Percentiles rank a stretch among this genome's conserved stretches.
Conservation (phyloP, 2,888 invertebrate species). For the Cynaeus angustus region DNA sequence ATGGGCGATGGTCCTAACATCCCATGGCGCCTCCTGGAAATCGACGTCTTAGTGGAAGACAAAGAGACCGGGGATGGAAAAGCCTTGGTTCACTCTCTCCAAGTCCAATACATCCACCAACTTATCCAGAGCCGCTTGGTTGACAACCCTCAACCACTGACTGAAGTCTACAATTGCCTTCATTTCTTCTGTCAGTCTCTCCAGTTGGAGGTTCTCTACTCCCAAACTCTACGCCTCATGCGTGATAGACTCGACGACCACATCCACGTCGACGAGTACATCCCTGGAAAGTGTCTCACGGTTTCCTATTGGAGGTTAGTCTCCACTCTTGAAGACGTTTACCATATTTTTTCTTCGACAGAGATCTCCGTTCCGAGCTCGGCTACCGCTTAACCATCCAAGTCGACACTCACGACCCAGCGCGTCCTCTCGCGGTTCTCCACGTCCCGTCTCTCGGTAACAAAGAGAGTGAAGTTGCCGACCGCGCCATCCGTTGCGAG, state of each 20-base stretch:
- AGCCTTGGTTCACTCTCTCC: slow-evolving; percentile 94
- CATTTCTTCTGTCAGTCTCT: slow-evolving; percentile 96
- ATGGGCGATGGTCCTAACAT: slow-evolving; percentile 96
- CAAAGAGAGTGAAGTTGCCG: slow-evolving; percentile 81
- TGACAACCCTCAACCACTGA: slow-evolving; percentile 84
- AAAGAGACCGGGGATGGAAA: slow-evolving; percentile 98
- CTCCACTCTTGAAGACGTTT: slow-evolving; percentile 56
- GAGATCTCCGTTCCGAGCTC: slow-evolving; percentile 87
- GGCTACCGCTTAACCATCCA: slow-evolving; percentile 92
- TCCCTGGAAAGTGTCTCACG: slow-evolving; percentile 89
- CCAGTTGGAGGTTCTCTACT: slow-evolving; percentile 92
- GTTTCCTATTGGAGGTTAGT: slow-evolving; percentile 95
- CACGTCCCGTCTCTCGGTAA: slow-evolving; percentile 81
- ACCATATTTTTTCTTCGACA: slow-evolving; percentile 65
- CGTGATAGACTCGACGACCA: slow-evolving; percentile 92
- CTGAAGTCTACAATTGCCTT: slow-evolving; percentile 88
- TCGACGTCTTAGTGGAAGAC: slow-evolving; percentile 97
- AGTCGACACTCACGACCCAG: slow-evolving; percentile 87
- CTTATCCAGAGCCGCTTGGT: slow-evolving; percentile 92
- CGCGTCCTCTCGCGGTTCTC: slow-evolving; percentile 82
- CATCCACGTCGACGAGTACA: slow-evolving; percentile 92
- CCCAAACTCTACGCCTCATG: slow-evolving; percentile 90
- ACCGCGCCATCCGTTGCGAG: slow-evolving; percentile 89
- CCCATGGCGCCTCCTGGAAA: slow-evolving; percentile 96
- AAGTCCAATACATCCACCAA: slow-evolving; percentile 94